Evolutionary conservation across 2,113 vertebrate genomes (phyloP), one percentile per base, ranked within the genome.

Genomic region (Nycticebus coucang): DNA sequence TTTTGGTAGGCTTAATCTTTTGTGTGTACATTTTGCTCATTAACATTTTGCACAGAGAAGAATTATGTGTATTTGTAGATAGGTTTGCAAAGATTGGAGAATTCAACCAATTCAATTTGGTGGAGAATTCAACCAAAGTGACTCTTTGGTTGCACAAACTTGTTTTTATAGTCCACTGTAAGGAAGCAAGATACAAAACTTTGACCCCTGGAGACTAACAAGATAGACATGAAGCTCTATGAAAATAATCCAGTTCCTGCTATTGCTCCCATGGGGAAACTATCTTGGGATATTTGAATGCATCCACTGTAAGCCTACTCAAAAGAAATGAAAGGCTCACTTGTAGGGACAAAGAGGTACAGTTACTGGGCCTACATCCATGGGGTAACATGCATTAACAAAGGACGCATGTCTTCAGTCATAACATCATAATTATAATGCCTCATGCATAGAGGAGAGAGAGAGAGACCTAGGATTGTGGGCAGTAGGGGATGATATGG

Each of bases 131-230:
- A 89, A 26, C 37, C 2, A 2, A 41, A 78, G 22, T 72, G 87
- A 55, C 18, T 89, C n/a, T 95, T 87, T 74, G 45, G 37, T 86
- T 87, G 19, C 41, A 72, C 4, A 62, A 41, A 71, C 68, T 96
- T 94, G 53, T 66, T 96, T 96, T 91, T 80, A 88, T 83, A 81
- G 85, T 92, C 24, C 57, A 35, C 28, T 19, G 7, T 86, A 93
- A 88, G n/a, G 53, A 64, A 95, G 28, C 9, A 71, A 69, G 21
- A 87, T 71, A 78, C 11, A 83, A 93, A 92, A 62, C 75, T 53
- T 66, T 93, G 45, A 89, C 33, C 80, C n/a, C 22, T 37, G 9
- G 11, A 84, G 77, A 37, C 35, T 91, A 75, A 83, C 26, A 71
- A 84, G 64, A 72, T 55, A 77, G 83, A 86, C 64, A 21, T 9